phyloP scores from a whole-genome alignment of 2,888 invertebrate species.

The Dicranocentrus wangi region DNA sequence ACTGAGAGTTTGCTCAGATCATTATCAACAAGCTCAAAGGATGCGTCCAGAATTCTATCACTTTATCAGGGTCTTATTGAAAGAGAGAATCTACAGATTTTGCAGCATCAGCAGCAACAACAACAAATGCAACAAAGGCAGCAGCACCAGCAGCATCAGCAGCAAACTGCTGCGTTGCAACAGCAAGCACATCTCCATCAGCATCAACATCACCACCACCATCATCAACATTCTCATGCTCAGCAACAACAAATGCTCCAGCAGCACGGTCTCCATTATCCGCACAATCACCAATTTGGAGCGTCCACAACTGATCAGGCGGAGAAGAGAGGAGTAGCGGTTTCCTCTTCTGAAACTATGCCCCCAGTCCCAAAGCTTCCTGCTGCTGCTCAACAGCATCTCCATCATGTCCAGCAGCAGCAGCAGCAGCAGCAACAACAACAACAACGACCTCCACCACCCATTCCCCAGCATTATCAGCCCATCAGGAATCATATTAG shows the following conservation, averaged over 20 bases:
- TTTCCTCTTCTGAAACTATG: constrained; percentile 34
- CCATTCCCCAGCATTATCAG: constrained; percentile 39
- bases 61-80: constrained; percentile 72
- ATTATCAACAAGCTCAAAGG: constrained; percentile 70
- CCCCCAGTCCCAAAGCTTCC: constrained; percentile 56
- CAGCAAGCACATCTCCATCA: constrained; percentile 32
- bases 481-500: constrained; percentile 44
- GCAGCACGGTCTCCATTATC: constrained; percentile 23
- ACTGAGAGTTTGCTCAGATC: constrained; percentile 72
- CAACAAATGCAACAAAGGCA: constrained; percentile 51
- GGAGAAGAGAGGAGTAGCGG: constrained; percentile 29
- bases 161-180: background rate
- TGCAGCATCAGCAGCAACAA: constrained; percentile 40
- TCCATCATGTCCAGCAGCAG: constrained; percentile 26
- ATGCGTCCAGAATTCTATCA: constrained; percentile 71
- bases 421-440: constrained; percentile 43
- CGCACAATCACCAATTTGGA: constrained; percentile 35
- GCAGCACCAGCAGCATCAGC: constrained; percentile 24
- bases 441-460: constrained; percentile 38
- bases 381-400: constrained; percentile 44
- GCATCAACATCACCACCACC: constrained; percentile 24
- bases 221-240: constrained; percentile 27
- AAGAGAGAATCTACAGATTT: constrained; percentile 55
- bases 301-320: constrained; percentile 15
- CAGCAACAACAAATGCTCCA: constrained; percentile 9